These are phyloP conservation scores for Nettapus auritus DNA, from an alignment of 2,113 vertebrate genomes.

Conservation along the genomic window DNA sequence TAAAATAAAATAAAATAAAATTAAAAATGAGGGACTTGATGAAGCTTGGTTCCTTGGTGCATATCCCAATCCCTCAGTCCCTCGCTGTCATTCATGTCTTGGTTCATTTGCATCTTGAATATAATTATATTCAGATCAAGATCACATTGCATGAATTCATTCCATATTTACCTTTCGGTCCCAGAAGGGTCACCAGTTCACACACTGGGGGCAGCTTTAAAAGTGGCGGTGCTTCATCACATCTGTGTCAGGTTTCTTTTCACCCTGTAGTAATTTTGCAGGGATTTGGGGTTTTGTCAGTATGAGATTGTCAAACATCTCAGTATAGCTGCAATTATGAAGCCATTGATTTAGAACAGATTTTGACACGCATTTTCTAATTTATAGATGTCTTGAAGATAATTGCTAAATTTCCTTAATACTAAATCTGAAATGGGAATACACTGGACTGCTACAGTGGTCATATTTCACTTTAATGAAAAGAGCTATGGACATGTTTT, in stretches of 20 bases:
- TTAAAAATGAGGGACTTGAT: background rate
- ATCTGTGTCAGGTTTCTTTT: background rate
- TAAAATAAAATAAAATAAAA: too few relatives aligned
- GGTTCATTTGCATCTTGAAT: background rate
- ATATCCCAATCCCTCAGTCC: background rate
- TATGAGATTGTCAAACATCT: background rate
- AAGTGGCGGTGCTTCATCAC: background rate
- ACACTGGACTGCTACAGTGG: background rate
- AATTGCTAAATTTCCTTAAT: slow-evolving; percentile 36
- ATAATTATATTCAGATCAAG: background rate
- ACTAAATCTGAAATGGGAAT: slow-evolving; percentile 12
- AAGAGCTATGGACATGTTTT: background rate
- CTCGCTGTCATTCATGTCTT: background rate
- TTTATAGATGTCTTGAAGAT: slow-evolving; percentile 22
- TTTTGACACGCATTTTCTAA: background rate
- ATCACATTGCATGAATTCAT: background rate
- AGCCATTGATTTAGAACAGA: slow-evolving; percentile 10
- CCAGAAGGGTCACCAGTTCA: background rate
- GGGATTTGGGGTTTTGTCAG: background rate
- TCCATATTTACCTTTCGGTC: background rate
- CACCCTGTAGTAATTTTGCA: background rate
- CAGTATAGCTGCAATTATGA: slow-evolving; percentile 13
- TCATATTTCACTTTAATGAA: slow-evolving; percentile 6
- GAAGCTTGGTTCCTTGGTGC: background rate
- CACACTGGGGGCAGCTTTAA: background rate